A percentile compares a stretch with the other conserved stretches of the same genome.
Conservation (phyloP, 2,888 invertebrate genomes). For the Junonia oenone region DNA sequence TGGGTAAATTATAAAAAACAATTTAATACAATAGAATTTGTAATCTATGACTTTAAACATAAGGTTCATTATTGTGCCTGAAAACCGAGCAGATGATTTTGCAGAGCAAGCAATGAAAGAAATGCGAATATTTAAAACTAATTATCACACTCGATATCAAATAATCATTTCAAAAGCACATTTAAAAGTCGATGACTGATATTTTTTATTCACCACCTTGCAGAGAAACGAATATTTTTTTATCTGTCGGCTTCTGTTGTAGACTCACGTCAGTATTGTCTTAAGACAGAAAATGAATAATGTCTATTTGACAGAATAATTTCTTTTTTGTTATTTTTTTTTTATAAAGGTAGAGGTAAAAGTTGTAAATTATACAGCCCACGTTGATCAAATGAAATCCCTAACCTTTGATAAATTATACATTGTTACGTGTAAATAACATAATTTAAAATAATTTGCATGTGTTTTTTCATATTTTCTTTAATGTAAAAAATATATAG, state of each 20-base stretch:
- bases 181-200: not conserved
- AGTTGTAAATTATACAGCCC: too few relatives aligned
- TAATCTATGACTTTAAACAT: not conserved
- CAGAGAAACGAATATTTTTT: not conserved
- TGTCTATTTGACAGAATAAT: not conserved
- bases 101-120: not conserved
- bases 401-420: too few relatives aligned
- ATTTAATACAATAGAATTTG: not conserved
- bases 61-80: not conserved
- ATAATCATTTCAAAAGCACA: not conserved
- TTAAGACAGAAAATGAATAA: not conserved
- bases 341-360: too few relatives aligned
- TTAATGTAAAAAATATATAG: too few relatives aligned
- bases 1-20: not conserved
- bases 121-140: constrained; percentile 1
- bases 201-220: constrained; percentile 2
- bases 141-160: not conserved
- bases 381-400: too few relatives aligned
- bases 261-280: not conserved
- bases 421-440: too few relatives aligned
- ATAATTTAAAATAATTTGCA: too few relatives aligned
- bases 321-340: not conserved
- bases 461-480: too few relatives aligned
- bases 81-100: not conserved
- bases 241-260: not conserved